Evolutionary conservation across 2,888 invertebrate species (phyloP), one percentile per base, ranked within the genome.

Genomic region (Periphyllus acericola): DNA sequence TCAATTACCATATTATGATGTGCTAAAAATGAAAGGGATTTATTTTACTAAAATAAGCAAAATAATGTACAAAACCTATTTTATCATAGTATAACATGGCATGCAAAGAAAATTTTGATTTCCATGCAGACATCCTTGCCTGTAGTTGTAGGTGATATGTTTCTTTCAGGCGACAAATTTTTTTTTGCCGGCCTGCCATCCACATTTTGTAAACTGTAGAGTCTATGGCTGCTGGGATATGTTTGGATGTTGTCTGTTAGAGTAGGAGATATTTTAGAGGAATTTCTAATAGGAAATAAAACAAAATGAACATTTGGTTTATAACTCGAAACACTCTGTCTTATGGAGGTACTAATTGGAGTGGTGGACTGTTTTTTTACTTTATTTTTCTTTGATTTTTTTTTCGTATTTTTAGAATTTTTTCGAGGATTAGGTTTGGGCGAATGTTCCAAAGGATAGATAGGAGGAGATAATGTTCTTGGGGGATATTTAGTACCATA

Each of bases 401-500:
- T 94, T 87, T 79, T 86, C 25, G 36, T 92, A 90, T 92, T 93
- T 91, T 93, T 94, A 92, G 92, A 89, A 55, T 90, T 89, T 17
- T 80, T 84, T 17, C 88, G 82, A n/a, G 89, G 89, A 75, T 71
- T 78, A 83, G 89, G 84, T 81, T 89, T 89, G n/a, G 89, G 89
- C 14, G 89, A 89, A n/a, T 89, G 89, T 60, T 90, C 89, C 14
- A 79, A 21, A 71, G 71, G 89, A 89, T 89, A 83, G 78, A 90
- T 89, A 89, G 89, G 83, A 89, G 86, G 80, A 89, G 89, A 88
- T 89, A 89, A 86, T 88, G 89, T 85, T 82, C 87, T 89, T 40
- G 93, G 93, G 90, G 92, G 91, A 84, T 92, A 93, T 89, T 93
- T 95, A 89, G 98, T 98, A 90, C 98, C 98, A 92, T 98, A 97